Evolutionary conservation across 2,888 invertebrate genomes (phyloP), one percentile per base, ranked within the genome.

Genomic region (Andrena flavipes): DNA sequence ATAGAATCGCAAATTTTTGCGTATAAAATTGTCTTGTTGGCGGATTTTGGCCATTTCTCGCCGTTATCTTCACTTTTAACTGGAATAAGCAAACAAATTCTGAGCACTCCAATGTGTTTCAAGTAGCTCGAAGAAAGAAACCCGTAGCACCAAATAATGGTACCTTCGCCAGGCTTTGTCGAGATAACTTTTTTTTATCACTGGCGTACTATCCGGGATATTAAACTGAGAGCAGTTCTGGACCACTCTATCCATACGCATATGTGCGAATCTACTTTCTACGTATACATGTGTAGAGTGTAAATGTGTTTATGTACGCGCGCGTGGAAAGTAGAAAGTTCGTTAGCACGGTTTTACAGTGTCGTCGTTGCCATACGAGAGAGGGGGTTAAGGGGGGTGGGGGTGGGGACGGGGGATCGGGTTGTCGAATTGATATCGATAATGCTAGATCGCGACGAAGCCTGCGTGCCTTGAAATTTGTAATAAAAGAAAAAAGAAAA

Each of bases 271-370:
- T 79, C 60, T 54, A 29, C 80, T 80, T 80, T 80, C 80, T 76
- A 71, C 67, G 69, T 75, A 67, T 35, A 76, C 59, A 67, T 68
- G 71, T 78, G 35, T 42, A 72, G 48, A 72, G 54, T 60, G 67
- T 64, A 72, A 64, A 76, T 64, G 51, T 72, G 64, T 72, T 49
- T 64, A 60, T 30, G 68, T 29, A 64, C 23, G 63, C 35, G 67
- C 78, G 69, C 42, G 54, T 81, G 71, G 82, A 82, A 76, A 71
- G 76, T 56, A 60, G 49, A 70, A 51, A 64, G 60, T 64, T 71
- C 62, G 70, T 71, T 42, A 51, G 30, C 35, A 72, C n/a, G 59
- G 68, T 63, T 56, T 68, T 49, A 29, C 56, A 67, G 33, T 48
- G 33, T 29, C 76, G 75, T 42, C 72, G 76, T 76, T 60, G 51